Conservation (phyloP, 2,113 vertebrate genomes). For the Shinisaurus crocodilurus region DNA sequence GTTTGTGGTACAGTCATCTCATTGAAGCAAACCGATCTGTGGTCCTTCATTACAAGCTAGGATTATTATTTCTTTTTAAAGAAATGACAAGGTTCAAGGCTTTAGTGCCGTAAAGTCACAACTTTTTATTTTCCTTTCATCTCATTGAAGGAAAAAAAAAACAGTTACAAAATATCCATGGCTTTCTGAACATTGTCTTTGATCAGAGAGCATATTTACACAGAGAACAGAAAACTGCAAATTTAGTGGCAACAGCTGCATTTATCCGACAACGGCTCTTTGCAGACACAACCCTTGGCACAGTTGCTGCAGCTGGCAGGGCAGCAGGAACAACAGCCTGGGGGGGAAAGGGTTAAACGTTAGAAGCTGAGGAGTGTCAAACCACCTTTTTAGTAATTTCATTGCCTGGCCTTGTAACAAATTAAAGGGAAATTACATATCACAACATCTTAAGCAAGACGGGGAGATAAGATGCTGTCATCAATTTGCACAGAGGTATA, state of each 20-base stretch:
- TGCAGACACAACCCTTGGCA: slow-evolving; percentile 86
- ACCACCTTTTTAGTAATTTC: too few species aligned
- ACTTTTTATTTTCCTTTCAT: background rate
- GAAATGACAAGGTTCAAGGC: background rate
- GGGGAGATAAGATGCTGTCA: background rate
- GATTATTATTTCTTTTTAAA: too few species aligned
- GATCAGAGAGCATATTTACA: slow-evolving; percentile 5
- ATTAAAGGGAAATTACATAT: background rate
- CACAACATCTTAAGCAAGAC: background rate
- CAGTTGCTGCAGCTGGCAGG: slow-evolving; percentile 82
- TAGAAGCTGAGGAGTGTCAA: background rate
- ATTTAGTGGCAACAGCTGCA: slow-evolving; percentile 79
- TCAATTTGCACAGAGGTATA: too few species aligned
- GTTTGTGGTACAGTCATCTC: background rate
- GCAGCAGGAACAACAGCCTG: slow-evolving; percentile 87
- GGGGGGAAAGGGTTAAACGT: background rate
- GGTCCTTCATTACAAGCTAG: too few species aligned
- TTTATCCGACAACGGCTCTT: slow-evolving; percentile 78
- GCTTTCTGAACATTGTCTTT: background rate
- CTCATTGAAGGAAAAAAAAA: background rate
- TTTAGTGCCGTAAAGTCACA: background rate
- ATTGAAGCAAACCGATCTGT: too few species aligned
- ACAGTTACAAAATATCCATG: background rate
- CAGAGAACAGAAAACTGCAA: background rate
- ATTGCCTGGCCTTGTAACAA: background rate